Percentiles rank a stretch among this genome's conserved stretches.
Conservation (phyloP, 1,140 invertebrate species). For the Polyergus mexicanus region DNA sequence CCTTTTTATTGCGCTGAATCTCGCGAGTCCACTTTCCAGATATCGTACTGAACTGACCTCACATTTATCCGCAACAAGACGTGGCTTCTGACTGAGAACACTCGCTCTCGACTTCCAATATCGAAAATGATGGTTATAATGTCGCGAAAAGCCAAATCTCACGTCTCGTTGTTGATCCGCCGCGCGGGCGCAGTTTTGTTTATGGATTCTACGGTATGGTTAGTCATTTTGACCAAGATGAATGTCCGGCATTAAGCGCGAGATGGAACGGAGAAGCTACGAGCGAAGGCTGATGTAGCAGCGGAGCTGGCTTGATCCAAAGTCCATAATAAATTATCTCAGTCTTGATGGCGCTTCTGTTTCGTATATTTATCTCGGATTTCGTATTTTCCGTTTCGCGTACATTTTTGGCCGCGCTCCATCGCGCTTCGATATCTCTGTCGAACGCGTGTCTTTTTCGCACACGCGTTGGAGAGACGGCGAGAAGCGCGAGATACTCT, state of each 20-base stretch:
- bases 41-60: neutral
- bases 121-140: neutral
- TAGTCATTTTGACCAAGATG: conserved; percentile 56
- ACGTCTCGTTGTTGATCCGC: conserved; percentile 27
- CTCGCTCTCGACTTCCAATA: conserved; percentile 17
- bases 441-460: conserved; percentile 23
- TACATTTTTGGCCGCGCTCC: neutral
- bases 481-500: conserved; percentile 33
- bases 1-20: neutral
- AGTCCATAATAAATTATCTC: conserved; percentile 54
- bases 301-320: conserved; percentile 7
- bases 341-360: conserved; percentile 22
- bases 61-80: neutral
- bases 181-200: conserved; percentile 14
- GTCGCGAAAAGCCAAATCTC: conserved; percentile 35
- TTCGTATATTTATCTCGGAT: conserved; percentile 3
- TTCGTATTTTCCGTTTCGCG: neutral
- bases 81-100: neutral
- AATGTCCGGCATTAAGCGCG: conserved; percentile 51
- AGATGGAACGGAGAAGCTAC: conserved; percentile 25
- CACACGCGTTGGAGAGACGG: conserved; percentile 15
- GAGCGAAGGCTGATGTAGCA: conserved; percentile 11
- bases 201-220: conserved; percentile 34
- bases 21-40: neutral
- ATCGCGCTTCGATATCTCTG: conserved; percentile 17